Evolutionary conservation across 1,140 invertebrate genomes (phyloP).

Genomic region (Caenorhabditis elegans): DNA sequence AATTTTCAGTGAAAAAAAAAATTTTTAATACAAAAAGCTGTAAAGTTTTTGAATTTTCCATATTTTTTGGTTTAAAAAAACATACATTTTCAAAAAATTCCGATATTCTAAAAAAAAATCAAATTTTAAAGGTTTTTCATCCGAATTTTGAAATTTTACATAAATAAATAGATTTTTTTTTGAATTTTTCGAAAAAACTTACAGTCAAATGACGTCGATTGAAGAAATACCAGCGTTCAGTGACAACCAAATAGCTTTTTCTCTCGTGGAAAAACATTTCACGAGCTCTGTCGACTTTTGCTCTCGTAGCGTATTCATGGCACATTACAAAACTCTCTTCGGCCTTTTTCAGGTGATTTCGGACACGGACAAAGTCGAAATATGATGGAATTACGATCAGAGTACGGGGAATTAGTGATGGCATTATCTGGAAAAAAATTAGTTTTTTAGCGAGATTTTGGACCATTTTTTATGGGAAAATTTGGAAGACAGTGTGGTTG

Average conservation of each 20-base stretch:
- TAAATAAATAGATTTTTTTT: too few species aligned
- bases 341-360: constrained; percentile 79
- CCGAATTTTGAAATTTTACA: too few species aligned
- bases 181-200: constrained; percentile 73
- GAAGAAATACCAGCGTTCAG: constrained; percentile 45
- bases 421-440: constrained; percentile 76
- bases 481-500: too few species aligned
- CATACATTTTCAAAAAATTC: too few species aligned
- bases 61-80: too few species aligned
- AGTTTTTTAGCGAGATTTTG: too few species aligned
- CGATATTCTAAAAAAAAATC: too few species aligned
- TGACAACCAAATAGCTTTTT: constrained; percentile 38
- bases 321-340: constrained; percentile 63
- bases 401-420: constrained; percentile 79
- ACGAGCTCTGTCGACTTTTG: constrained; percentile 73
- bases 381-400: constrained; percentile 89
- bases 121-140: too few species aligned
- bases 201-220: constrained; percentile 34
- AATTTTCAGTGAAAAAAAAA: too few species aligned
- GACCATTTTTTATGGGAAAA: too few species aligned
- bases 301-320: constrained; percentile 71
- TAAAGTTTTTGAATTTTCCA: too few species aligned
- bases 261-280: constrained; percentile 42
- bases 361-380: constrained; percentile 86
- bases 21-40: too few species aligned